Base-by-base conservation (phyloP, 2,113 vertebrate species). In the Gobio gobio region DNA sequence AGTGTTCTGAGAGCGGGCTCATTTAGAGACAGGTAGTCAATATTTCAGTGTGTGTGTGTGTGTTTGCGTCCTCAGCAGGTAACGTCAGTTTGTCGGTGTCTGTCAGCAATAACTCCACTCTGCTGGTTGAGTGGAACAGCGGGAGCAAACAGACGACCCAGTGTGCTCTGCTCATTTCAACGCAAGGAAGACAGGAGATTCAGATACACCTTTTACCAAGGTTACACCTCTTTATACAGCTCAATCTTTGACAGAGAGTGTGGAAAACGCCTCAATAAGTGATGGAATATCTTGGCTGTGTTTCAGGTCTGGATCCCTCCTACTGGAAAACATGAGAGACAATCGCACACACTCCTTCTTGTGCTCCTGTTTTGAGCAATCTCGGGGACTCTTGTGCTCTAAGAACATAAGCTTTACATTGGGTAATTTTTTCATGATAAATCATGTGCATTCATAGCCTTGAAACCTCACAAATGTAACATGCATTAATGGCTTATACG, bases 121-220 rank as follows among this genome's bases (percentile, higher is more conserved):
- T 80, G n/a, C 78, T 82, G 45, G 85, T 85, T 47, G 45, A 73
- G 74, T 83, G 78, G 85, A 64, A 76, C 45, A 40, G 79, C 29
- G 61, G 54, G 10, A 76, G 64, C 54, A 76, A 43, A 22, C 72
- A 49, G 36, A 68, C 83, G 54, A 78, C 73, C 16, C 51, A 84
- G 10, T 87, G 86, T 79, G 82, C 81, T n/a, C 82, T 84, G 54
- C 75, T 83, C 20, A 24, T 83, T 13, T 77, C 74, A 22, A 33
- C 77, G 10, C 64, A 79, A n/a, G 54, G 80, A n/a, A 63, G 36
- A 63, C 36, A 84, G 24, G 36, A 83, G 36, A 72, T 83, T 14
- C 26, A 83, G 22, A 84, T 83, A 16, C 80, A 83, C 58, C 61
- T 83, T 58, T 36, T 83, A 14, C 81, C 82, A 26, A 24, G 86